Conservation (phyloP, 64 coral and sea anemone species). For the Montipora capricornis region DNA sequence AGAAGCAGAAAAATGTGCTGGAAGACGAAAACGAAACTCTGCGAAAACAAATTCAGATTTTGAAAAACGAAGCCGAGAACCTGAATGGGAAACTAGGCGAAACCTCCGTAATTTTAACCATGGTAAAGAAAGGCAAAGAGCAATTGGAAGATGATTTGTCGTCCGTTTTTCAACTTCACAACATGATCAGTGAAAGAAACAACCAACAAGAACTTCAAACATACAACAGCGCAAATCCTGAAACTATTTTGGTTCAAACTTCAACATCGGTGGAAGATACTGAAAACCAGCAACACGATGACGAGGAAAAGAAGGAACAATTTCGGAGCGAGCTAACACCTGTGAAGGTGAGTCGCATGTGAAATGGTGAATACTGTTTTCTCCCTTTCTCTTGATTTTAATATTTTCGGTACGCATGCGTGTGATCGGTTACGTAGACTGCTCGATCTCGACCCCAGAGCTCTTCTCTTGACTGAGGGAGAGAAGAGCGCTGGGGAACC, state of each 20-base stretch:
- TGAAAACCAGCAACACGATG: constrained; percentile 60
- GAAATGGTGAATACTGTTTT: background rate
- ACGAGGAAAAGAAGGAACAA: constrained; percentile 55
- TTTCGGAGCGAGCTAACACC: constrained; percentile 54
- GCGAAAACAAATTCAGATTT: constrained; percentile 49
- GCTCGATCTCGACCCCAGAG: too few species aligned
- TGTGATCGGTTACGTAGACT: too few species aligned
- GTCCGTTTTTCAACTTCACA: constrained; percentile 87
- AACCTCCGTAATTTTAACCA: constrained; percentile 41
- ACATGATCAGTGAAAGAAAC: constrained; percentile 54
- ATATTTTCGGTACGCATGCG: too few species aligned
- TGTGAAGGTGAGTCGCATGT: constrained; percentile 68
- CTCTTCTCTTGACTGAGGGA: too few species aligned
- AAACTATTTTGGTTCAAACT: constrained; percentile 33
- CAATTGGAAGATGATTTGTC: constrained; percentile 81
- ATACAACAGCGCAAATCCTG: background rate
- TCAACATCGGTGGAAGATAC: constrained; percentile 70
- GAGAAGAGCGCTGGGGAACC: too few species aligned
- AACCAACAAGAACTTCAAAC: background rate
- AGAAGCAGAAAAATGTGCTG: constrained; percentile 49
- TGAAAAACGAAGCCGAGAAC: constrained; percentile 41
- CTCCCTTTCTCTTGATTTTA: too few species aligned
- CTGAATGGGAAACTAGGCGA: constrained; percentile 61
- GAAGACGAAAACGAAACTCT: constrained; percentile 66
- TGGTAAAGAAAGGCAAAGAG: constrained; percentile 59